Percentiles rank a stretch among this genome's conserved stretches.
Conservation (phyloP, 2,113 vertebrate species). For the Chloroceryle aenea region DNA sequence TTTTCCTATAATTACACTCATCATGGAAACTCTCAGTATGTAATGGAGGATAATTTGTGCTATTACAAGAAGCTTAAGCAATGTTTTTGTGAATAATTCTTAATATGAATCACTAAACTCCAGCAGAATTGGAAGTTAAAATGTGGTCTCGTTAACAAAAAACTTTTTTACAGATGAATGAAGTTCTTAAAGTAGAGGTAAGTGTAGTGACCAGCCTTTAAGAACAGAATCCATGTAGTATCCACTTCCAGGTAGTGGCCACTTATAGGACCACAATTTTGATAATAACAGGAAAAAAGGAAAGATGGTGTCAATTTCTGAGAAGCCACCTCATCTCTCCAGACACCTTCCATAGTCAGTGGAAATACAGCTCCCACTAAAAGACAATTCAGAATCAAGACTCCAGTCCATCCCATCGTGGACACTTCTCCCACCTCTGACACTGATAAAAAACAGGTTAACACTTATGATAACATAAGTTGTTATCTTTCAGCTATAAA, state of each 20-base stretch:
- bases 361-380: not conserved
- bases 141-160: constrained; percentile 59
- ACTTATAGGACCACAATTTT: not conserved
- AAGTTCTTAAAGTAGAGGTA: not conserved
- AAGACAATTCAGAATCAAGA: not conserved
- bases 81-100: constrained; percentile 79
- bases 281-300: not conserved
- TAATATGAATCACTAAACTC: constrained; percentile 76
- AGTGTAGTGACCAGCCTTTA: not conserved
- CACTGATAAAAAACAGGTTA: not conserved
- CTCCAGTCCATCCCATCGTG: not conserved
- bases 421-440: not conserved
- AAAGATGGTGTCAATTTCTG: not conserved
- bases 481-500: not conserved
- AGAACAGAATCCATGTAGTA: not conserved
- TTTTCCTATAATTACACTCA: constrained; percentile 79
- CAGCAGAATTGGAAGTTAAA: constrained; percentile 70
- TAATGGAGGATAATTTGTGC: constrained; percentile 84
- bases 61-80: constrained; percentile 77
- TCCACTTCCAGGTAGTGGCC: not conserved
- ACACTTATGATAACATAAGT: not conserved
- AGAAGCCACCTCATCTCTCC: not conserved
- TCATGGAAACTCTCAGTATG: constrained; percentile 79
- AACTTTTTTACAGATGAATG: constrained; percentile 37
- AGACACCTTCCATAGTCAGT: not conserved